Percentiles rank a stretch among this genome's conserved stretches.
phyloP scores from a whole-genome alignment of 2,113 vertebrate genomes.

The Tenrec ecaudatus region DNA sequence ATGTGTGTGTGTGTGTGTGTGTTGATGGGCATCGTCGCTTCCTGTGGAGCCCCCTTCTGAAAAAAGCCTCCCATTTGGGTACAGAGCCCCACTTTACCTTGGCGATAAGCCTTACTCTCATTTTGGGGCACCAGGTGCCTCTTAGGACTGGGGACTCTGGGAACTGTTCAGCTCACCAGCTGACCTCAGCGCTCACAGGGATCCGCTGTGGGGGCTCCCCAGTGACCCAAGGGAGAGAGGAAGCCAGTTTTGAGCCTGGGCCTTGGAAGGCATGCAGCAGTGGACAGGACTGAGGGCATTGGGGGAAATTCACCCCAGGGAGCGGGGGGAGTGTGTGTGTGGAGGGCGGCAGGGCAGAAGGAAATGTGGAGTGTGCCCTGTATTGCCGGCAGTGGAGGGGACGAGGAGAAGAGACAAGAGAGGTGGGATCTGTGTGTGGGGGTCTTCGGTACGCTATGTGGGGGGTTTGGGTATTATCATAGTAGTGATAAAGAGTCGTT shows the following conservation, averaged over 20 bases:
- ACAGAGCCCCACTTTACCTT: not conserved
- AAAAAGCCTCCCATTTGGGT: not conserved
- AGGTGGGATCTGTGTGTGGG: not conserved
- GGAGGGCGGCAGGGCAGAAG: not conserved
- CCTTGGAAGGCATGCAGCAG: constrained; percentile 3
- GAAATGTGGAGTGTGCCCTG: not conserved
- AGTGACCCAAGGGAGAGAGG: not conserved
- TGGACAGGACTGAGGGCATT: not conserved
- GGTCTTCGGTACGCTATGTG: not conserved
- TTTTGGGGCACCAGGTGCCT: not conserved
- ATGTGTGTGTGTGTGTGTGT: no score
- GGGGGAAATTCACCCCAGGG: not conserved
- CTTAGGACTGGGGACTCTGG: not conserved
- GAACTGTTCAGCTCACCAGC: not conserved
- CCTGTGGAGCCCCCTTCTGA: not conserved
- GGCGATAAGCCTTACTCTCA: not conserved
- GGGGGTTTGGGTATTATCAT: not conserved
- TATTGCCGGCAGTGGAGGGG: not conserved
- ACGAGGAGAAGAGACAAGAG: not conserved
- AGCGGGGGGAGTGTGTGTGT: not conserved
- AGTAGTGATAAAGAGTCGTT: not conserved
- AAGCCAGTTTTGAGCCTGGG: not conserved
- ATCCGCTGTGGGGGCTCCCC: not conserved
- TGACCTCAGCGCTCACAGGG: not conserved
- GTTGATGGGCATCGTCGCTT: not conserved